Evolutionary conservation across 2,113 vertebrate genomes (phyloP), one percentile per base, ranked within the genome.

Genomic region (Herpetotheres cachinnans): DNA sequence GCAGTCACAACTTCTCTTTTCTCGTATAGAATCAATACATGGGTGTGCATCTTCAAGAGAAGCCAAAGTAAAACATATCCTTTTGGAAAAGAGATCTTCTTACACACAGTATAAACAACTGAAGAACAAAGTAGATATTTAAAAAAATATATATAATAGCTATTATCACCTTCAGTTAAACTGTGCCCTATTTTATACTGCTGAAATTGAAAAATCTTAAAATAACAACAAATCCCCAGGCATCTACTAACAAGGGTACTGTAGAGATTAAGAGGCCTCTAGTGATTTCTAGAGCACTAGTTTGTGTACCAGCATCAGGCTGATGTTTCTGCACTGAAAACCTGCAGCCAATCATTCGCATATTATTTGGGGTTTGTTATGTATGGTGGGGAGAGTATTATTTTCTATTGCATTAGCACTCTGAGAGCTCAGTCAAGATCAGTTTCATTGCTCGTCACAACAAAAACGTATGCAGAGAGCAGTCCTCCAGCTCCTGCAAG

Each of bases 211-310:
- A 96, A 95, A 95, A 91, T 80, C 94, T 76, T 95, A 95, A 95
- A 95, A 92, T 89, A 96, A 93, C 65, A 91, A 22, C 77, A 96
- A 95, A 97, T 95, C 94, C 95, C 93, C 62, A 91, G 83, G 77
- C 44, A 85, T 61, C 74, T 32, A 58, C 93, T 95, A 95, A 95
- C 86, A 94, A 94, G 86, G 44, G 86, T 62, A 87, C 89, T 93
- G n/a, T 0, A 85, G 93, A 97, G 95, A 94, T 97, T 85, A 77
- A 91, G 89, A 94, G 77, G 91, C 73, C 96, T 94, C 95, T 76
- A 38, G 89, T 89, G 89, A 95, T 81, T 95, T 97, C 27, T 50
- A 4, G 65, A 95, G 73, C 38, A 40, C 50, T 76, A 8, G 83
- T 69, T 79, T 87, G 61, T 87, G 73, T 17, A 76, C 65, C 83